Percentiles rank a stretch among this genome's conserved stretches.
phyloP scores from a whole-genome alignment of 2,113 vertebrate genomes.

The Xenopus laevis region DNA sequence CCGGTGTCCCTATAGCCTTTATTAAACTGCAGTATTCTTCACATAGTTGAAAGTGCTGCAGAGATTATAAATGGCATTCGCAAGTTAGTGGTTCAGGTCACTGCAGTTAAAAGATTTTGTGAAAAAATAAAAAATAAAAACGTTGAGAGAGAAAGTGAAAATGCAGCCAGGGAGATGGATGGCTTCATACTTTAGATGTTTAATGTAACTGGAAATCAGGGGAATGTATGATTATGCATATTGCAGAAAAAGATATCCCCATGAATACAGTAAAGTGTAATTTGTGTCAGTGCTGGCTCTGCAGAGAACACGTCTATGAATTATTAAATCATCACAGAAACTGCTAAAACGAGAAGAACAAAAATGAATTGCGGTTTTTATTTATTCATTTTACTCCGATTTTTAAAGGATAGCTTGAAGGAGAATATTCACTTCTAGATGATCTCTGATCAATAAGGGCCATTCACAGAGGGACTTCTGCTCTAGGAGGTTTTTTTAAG shows the following conservation, averaged over 20 bases:
- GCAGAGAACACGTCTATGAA: conserved; percentile 30
- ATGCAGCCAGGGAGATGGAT: conserved; percentile 31
- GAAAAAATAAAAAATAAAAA: conserved; percentile 8
- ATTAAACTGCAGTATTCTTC: no score
- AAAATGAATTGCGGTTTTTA: conserved; percentile 29
- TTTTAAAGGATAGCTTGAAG: conserved; percentile 18
- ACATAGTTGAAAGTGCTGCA: not conserved
- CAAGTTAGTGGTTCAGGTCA: conserved; percentile 5
- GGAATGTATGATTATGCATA: conserved; percentile 45
- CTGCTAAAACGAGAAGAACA: conserved; percentile 38
- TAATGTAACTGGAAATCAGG: conserved; percentile 43
- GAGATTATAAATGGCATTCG: not conserved
- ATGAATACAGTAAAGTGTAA: conserved; percentile 43
- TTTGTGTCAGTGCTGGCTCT: conserved; percentile 41
- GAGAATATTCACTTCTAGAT: no score
- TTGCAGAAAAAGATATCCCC: conserved; percentile 40
- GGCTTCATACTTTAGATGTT: conserved; percentile 27
- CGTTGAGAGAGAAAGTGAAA: conserved; percentile 16
- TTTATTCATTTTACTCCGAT: conserved; percentile 34
- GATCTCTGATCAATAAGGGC: no score
- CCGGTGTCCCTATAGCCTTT: no score
- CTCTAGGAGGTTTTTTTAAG: no score
- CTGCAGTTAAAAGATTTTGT: conserved; percentile 21
- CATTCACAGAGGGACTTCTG: no score
- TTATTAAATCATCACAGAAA: conserved; percentile 44